These are phyloP conservation scores for Silurus glanis DNA, from an alignment of 2,113 vertebrate species.

Conservation along the genomic window DNA sequence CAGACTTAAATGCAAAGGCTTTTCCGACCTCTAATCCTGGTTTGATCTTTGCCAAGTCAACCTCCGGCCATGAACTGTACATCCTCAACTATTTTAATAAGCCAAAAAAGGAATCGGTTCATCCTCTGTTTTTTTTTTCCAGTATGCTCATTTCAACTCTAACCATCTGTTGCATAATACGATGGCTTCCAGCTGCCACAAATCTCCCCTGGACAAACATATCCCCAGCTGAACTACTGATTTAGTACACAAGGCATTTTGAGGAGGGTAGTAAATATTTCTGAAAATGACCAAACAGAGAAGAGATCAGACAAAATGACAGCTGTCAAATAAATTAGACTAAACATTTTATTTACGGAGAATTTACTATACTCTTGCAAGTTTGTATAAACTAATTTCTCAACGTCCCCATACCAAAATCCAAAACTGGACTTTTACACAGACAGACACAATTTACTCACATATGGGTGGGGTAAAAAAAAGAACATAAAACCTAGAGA, in stretches of 20 bases:
- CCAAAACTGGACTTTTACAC: background rate
- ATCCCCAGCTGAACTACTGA: conserved; percentile 3
- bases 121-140: background rate
- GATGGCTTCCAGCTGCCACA: conserved; percentile 10
- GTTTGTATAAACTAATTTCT: background rate
- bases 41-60: background rate
- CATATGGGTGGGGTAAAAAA: background rate
- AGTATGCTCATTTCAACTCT: background rate
- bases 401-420: background rate
- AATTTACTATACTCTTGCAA: background rate
- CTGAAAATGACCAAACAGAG: conserved; percentile 1
- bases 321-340: background rate
- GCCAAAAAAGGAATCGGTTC: background rate
- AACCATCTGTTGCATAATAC: background rate
- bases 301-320: background rate
- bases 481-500: conserved; percentile 4
- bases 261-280: background rate
- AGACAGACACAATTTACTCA: background rate
- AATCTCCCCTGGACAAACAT: conserved; percentile 11
- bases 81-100: background rate
- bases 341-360: background rate
- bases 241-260: background rate
- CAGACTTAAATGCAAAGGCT: background rate
- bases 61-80: background rate
- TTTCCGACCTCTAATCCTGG: background rate